These are phyloP conservation scores for Endomychus coccineus DNA, from an alignment of 2,888 invertebrate genomes.

Conservation along the genomic window DNA sequence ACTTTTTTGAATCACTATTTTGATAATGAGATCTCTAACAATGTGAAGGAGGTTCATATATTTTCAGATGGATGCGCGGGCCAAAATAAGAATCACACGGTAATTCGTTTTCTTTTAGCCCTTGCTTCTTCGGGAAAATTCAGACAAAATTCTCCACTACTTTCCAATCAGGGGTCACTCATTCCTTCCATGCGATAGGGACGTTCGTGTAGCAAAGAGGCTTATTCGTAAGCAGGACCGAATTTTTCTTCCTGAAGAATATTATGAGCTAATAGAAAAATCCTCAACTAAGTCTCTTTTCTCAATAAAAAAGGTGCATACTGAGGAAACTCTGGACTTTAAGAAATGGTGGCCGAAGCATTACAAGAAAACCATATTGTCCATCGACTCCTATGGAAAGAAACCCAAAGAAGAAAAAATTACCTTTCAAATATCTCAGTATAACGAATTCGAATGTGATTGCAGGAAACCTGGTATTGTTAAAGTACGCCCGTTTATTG, in stretches of 20 bases:
- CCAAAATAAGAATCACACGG: too few species aligned
- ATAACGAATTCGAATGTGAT: constrained; percentile 6
- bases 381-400: too few species aligned
- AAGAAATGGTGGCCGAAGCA: constrained; percentile 2
- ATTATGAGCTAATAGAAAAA: constrained; percentile 17
- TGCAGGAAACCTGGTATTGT: background rate
- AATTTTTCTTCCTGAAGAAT: constrained; percentile 22
- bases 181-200: too few species aligned
- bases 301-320: constrained; percentile 13
- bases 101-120: constrained; percentile 19
- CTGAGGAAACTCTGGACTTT: constrained; percentile 1
- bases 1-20: constrained; percentile 20
- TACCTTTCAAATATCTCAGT: constrained; percentile 15
- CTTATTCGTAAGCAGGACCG: constrained; percentile 17
- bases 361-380: too few species aligned
- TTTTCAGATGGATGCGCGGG: constrained; percentile 22
- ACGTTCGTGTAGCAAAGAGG: constrained; percentile 20
- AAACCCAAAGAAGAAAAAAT: constrained; percentile 7
- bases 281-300: constrained; percentile 15
- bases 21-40: constrained; percentile 13
- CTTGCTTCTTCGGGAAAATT: constrained; percentile 15
- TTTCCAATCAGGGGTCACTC: constrained; percentile 19
- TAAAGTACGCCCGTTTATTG: background rate
- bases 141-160: constrained; percentile 19
- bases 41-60: constrained; percentile 18